A percentile compares a stretch with the other conserved stretches of the same genome.
phyloP scores from a whole-genome alignment of 1,140 invertebrate species.

The Drosophila mayri region DNA sequence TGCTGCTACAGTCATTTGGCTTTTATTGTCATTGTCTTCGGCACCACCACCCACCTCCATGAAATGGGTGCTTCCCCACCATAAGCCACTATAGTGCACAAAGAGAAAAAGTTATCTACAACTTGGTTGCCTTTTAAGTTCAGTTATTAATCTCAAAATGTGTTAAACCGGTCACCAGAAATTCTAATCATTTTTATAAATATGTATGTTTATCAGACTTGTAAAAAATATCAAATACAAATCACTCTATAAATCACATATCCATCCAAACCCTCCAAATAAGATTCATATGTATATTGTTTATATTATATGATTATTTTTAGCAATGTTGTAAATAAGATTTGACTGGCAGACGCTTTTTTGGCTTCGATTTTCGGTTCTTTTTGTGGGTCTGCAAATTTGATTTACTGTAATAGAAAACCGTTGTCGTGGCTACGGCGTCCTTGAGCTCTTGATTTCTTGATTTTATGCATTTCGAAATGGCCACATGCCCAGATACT shows the following conservation, averaged over 20 bases:
- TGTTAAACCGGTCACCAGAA: no score
- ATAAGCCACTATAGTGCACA: not conserved
- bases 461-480: constrained; percentile 22
- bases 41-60: not conserved
- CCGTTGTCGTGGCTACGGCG: constrained; percentile 34
- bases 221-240: not conserved
- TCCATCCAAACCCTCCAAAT: not conserved
- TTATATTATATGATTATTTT: not conserved
- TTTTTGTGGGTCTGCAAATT: constrained; percentile 50
- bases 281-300: no score
- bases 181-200: not conserved
- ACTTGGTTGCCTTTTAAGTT: not conserved
- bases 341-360: constrained; percentile 46
- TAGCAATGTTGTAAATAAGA: not conserved
- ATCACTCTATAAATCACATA: not conserved
- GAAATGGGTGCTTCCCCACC: not conserved
- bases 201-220: not conserved
- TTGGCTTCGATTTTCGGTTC: constrained; percentile 43
- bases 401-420: constrained; percentile 69
- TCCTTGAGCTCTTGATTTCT: constrained; percentile 34
- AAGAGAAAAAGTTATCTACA: not conserved
- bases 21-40: constrained; percentile 66
- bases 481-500: constrained; percentile 22
- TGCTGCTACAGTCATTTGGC: constrained; percentile 53
- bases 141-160: not conserved